A percentile compares a stretch with the other conserved stretches of the same genome.
phyloP scores from a whole-genome alignment of 1,140 invertebrate species.

The Matsumurasca onukii region DNA sequence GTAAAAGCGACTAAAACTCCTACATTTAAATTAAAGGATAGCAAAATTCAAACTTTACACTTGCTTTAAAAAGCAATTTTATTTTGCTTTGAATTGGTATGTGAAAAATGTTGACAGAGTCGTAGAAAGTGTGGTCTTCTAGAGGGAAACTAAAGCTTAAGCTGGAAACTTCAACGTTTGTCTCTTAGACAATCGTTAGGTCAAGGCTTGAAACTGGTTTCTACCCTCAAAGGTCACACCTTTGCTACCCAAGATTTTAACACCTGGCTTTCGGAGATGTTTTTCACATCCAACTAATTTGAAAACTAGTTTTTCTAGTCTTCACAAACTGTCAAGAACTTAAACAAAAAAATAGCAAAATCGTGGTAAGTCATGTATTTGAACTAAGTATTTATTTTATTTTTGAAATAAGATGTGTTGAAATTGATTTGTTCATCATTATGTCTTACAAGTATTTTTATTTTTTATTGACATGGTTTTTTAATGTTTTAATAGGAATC shows the following conservation, averaged over 20 bases:
- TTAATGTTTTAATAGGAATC: too few species aligned
- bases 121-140: constrained; percentile 14
- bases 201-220: background rate
- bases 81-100: too few species aligned
- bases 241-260: constrained; percentile 5
- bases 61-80: too few species aligned
- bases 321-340: background rate
- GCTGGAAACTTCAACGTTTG: background rate
- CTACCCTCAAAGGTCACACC: background rate
- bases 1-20: too few species aligned
- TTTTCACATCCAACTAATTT: constrained; percentile 1
- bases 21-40: background rate
- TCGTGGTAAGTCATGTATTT: constrained; percentile 8
- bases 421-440: background rate
- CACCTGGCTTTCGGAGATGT: constrained; percentile 20
- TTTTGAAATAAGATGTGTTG: background rate
- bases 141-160: background rate
- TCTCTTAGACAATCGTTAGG: background rate
- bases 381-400: background rate
- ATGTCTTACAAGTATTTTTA: too few species aligned
- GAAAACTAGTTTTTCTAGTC: constrained; percentile 25
- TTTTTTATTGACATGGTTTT: too few species aligned
- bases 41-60: too few species aligned
- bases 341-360: background rate
- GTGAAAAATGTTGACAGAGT: constrained; percentile 16